These are phyloP conservation scores for Thinocorus orbignyianus DNA, from an alignment of 2,113 vertebrate genomes.

Conservation along the genomic window DNA sequence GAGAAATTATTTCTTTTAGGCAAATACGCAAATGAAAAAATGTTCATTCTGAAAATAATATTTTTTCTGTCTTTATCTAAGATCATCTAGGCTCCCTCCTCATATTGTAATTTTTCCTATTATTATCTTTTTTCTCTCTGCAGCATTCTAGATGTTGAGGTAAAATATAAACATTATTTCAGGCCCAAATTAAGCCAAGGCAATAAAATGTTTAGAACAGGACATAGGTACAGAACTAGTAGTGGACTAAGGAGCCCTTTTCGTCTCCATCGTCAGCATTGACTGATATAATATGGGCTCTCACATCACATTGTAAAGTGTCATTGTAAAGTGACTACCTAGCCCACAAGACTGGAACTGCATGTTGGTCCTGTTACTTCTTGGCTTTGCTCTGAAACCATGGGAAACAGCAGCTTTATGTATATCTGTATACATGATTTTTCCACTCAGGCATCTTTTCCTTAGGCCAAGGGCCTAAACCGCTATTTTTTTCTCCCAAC, in stretches of 20 bases:
- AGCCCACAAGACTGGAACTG: background rate
- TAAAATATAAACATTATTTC: background rate
- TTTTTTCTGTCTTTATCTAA: background rate
- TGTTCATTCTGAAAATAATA: background rate
- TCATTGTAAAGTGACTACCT: rapidly evolving
- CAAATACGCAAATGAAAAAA: background rate
- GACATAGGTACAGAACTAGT: background rate
- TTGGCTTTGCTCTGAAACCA: background rate
- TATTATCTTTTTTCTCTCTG: background rate
- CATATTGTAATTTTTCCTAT: background rate
- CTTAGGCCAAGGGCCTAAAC: background rate
- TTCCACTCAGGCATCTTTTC: background rate
- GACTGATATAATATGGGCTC: background rate
- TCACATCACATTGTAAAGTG: background rate
- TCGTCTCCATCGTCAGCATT: background rate
- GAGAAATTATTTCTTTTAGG: background rate
- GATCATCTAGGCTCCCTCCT: background rate
- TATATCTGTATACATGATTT: background rate
- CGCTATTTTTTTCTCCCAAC: background rate
- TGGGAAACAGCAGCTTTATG: background rate
- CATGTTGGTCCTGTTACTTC: background rate
- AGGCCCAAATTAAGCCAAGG: background rate
- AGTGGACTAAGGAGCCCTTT: background rate
- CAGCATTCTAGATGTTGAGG: background rate
- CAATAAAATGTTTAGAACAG: background rate